These are phyloP conservation scores for Anoplolepis gracilipes DNA, from an alignment of 1,140 invertebrate species.

Conservation along the genomic window DNA sequence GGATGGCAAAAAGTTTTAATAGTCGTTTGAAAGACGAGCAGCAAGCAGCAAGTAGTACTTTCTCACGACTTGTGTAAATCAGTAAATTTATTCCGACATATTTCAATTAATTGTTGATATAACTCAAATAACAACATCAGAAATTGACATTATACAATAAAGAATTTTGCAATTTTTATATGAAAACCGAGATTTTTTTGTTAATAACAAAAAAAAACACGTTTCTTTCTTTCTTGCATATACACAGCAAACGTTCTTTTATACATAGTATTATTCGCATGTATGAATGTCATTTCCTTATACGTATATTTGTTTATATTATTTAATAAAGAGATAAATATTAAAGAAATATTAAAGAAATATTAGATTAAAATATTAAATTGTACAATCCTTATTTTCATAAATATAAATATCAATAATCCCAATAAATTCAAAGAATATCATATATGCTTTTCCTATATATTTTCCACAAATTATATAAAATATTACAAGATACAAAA, in stretches of 20 bases:
- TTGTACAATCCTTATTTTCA: background rate
- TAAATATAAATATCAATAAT: slow-evolving; percentile 10
- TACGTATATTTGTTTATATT: background rate
- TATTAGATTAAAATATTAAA: background rate
- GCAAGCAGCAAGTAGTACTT: background rate
- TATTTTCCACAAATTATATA: slow-evolving; percentile 7
- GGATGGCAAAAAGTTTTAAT: slow-evolving; percentile 26
- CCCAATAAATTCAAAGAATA: slow-evolving; percentile 4
- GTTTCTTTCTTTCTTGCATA: background rate
- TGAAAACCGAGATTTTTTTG: background rate
- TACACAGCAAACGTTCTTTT: too few species aligned
- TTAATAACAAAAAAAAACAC: slow-evolving; percentile 24
- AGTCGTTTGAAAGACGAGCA: background rate
- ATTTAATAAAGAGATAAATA: background rate
- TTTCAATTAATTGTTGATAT: slow-evolving; percentile 11
- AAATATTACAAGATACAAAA: background rate
- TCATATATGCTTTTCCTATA: background rate
- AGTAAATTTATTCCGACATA: background rate
- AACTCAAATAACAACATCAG: slow-evolving; percentile 11
- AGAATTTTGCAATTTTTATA: background rate
- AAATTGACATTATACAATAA: background rate
- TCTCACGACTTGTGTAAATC: background rate
- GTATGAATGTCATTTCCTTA: background rate
- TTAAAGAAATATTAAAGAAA: too few species aligned
- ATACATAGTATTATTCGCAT: too few species aligned